phyloP scores from a whole-genome alignment of 2,797 vertebrate genomes.

The Falco naumanni region DNA sequence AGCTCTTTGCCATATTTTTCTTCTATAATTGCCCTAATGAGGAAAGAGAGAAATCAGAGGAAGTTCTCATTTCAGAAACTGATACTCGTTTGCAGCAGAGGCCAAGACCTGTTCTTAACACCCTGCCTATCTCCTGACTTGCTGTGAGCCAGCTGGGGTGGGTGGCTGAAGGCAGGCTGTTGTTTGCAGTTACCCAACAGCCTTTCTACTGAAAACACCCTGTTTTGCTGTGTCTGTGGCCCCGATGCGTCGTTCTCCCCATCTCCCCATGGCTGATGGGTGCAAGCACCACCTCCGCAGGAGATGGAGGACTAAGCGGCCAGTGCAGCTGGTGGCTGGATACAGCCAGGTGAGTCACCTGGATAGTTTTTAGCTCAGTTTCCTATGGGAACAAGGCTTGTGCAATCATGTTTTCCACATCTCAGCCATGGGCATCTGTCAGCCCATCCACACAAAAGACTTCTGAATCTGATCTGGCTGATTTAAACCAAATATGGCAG shows the following conservation, averaged over 20 bases:
- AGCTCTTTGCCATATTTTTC: slow-evolving; percentile 96
- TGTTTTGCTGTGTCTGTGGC: background rate
- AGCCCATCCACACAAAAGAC: background rate
- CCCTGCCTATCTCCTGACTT: background rate
- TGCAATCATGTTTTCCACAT: background rate
- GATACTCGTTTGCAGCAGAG: background rate
- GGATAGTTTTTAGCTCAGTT: background rate
- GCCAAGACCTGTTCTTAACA: background rate
- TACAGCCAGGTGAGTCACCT: background rate
- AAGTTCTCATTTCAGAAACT: background rate
- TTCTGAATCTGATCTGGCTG: background rate
- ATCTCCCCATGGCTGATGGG: background rate
- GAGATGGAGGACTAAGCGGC: background rate
- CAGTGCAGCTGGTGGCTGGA: background rate
- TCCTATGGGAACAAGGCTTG: background rate
- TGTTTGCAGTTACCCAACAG: background rate
- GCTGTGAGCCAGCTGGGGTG: background rate
- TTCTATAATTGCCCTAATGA: slow-evolving; percentile 87
- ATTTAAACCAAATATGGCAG: background rate
- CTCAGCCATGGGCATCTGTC: fast-evolving
- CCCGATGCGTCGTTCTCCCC: fast-evolving
- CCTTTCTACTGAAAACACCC: background rate
- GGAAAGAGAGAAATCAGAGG: background rate
- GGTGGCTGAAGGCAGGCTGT: background rate
- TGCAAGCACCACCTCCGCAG: background rate